A percentile compares a stretch with the other conserved stretches of the same genome.
Evolutionary conservation across 1,140 invertebrate genomes (phyloP).

Genomic region (Heliconius eleuchia): DNA sequence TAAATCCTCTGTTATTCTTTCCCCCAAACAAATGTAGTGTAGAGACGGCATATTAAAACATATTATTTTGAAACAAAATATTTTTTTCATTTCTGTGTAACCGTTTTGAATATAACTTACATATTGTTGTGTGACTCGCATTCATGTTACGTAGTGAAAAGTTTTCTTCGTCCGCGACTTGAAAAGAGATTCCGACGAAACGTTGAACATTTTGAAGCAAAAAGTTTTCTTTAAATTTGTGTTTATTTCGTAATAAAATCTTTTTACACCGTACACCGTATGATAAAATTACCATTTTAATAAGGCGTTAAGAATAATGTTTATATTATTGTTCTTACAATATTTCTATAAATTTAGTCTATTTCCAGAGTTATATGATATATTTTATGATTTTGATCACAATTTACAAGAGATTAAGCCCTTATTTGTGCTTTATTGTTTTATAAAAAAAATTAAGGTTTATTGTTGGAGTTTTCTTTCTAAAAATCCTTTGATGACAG

Average conservation of each 20-base stretch:
- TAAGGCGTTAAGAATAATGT: neutral
- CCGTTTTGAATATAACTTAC: constrained; percentile 9
- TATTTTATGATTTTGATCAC: no score
- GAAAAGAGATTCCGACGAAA: neutral
- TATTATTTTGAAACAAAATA: neutral
- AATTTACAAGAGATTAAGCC: no score
- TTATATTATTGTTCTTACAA: neutral
- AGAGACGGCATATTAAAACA: neutral
- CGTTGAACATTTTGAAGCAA: neutral
- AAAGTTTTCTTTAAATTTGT: neutral
- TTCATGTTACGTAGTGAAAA: neutral
- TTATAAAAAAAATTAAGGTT: no score
- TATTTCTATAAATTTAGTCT: no score
- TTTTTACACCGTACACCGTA: neutral
- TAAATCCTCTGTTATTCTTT: constrained; percentile 13
- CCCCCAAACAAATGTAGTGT: neutral
- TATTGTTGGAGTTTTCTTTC: no score
- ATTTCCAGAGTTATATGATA: no score
- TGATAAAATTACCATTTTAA: constrained; percentile 11
- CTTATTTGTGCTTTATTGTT: no score
- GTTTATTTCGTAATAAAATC: constrained; percentile 4
- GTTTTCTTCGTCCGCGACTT: neutral
- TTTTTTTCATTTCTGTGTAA: neutral
- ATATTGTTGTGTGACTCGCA: neutral
- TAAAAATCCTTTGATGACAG: no score